Evolutionary conservation across 2,888 invertebrate species (phyloP).

Genomic region (Copidosoma aretas): DNA sequence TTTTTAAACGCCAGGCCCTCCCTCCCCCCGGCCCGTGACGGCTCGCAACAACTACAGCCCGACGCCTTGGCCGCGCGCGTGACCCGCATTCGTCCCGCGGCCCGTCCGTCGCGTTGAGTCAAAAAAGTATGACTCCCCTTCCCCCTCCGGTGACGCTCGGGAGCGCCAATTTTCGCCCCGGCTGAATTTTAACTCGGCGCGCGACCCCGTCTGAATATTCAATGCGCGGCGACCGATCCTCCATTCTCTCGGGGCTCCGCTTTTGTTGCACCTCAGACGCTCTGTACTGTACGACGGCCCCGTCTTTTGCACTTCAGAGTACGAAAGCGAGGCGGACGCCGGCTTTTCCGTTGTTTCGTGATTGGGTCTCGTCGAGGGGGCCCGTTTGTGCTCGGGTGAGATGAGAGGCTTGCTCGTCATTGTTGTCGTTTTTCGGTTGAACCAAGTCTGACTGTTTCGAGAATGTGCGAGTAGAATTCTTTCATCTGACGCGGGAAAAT

Average conservation of each 20-base stretch:
- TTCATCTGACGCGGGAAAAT: too few relatives aligned
- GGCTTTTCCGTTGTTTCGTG: too few relatives aligned
- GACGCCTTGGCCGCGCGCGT: constrained; percentile 4
- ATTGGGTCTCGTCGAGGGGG: too few relatives aligned
- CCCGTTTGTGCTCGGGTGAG: too few relatives aligned
- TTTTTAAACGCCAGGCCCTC: constrained; percentile 4
- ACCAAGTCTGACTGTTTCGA: too few relatives aligned
- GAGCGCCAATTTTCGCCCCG: constrained; percentile 1
- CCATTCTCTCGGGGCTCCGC: not conserved
- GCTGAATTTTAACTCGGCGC: constrained; percentile 16
- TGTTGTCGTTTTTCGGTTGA: too few relatives aligned
- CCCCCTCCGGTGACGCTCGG: not conserved
- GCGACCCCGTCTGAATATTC: constrained; percentile 17
- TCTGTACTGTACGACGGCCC: too few relatives aligned
- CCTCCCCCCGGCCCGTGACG: not conserved
- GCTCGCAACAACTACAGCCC: constrained; percentile 16
- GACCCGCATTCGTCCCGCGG: constrained; percentile 8
- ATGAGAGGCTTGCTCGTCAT: too few relatives aligned
- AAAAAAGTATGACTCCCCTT: constrained; percentile 5
- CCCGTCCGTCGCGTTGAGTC: not conserved
- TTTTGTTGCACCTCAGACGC: not conserved
- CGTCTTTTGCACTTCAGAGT: too few relatives aligned
- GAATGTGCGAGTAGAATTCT: too few relatives aligned
- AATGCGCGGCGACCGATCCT: constrained; percentile 2
- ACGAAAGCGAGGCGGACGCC: too few relatives aligned